A percentile compares a stretch with the other conserved stretches of the same genome.
Evolutionary conservation across 2,888 invertebrate species (phyloP).

Genomic region (Abrostola triplasia): DNA sequence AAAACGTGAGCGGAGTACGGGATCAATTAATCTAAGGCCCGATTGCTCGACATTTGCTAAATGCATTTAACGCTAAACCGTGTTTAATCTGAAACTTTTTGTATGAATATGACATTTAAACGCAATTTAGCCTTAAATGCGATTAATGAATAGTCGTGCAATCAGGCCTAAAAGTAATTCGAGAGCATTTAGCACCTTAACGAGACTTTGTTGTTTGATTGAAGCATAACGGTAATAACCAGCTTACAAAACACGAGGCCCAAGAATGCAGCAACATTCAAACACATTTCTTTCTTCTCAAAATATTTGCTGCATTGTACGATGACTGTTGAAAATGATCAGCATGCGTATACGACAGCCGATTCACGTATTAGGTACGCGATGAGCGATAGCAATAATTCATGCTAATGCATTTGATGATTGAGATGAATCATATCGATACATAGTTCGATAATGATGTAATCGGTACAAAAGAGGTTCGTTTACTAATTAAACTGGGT

Average conservation of each 20-base stretch:
- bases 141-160: too few relatives aligned
- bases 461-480: conserved; percentile 31
- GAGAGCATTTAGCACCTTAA: conserved; percentile 2
- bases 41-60: too few relatives aligned
- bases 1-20: too few relatives aligned
- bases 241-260: conserved; percentile 23
- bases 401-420: conserved; percentile 32
- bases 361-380: conserved; percentile 18
- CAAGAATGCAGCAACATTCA: conserved; percentile 30
- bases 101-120: too few relatives aligned
- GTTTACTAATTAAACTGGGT: conserved; percentile 34
- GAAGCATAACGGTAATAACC: conserved; percentile 12
- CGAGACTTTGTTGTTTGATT: conserved; percentile 16
- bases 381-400: conserved; percentile 34
- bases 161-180: not conserved
- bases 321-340: conserved; percentile 23
- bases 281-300: conserved; percentile 31
- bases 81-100: too few relatives aligned
- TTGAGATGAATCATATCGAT: conserved; percentile 34
- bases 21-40: too few relatives aligned
- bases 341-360: conserved; percentile 1
- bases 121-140: too few relatives aligned
- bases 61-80: too few relatives aligned
- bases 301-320: conserved; percentile 25
- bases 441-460: conserved; percentile 28